A percentile compares a stretch with the other conserved stretches of the same genome.
These are phyloP conservation scores for Perizoma flavofasciatum DNA, from an alignment of 2,888 invertebrate genomes.

Conservation along the genomic window DNA sequence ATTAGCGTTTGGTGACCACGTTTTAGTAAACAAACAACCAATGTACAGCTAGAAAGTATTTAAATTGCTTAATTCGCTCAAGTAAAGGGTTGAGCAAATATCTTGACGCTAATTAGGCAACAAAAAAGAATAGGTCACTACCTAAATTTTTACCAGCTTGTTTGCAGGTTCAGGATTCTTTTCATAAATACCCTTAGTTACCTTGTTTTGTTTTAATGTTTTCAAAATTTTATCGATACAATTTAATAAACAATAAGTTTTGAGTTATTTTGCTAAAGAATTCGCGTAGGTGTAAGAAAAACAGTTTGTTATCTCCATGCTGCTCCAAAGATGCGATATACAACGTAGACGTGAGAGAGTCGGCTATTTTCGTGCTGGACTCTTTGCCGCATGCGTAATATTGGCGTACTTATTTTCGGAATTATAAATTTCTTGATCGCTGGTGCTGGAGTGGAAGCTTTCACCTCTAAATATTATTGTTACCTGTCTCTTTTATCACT, in stretches of 20 bases:
- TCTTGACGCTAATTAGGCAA: no score
- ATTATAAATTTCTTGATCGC: slow-evolving; percentile 49
- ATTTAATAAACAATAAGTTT: slow-evolving; percentile 48
- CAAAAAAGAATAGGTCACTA: no score
- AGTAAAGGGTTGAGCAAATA: no score
- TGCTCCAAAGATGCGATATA: slow-evolving; percentile 63
- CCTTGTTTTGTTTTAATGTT: no score
- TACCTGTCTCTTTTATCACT: slow-evolving; percentile 19
- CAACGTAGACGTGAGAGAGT: slow-evolving; percentile 66
- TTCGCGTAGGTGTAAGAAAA: slow-evolving; percentile 67
- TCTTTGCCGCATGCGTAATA: slow-evolving; percentile 64
- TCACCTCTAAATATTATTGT: slow-evolving; percentile 30
- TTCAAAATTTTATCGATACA: slow-evolving; percentile 37
- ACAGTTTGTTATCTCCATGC: slow-evolving; percentile 59
- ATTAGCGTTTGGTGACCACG: slow-evolving; percentile 36
- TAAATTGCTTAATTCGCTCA: no score
- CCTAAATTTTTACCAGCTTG: slow-evolving; percentile 10
- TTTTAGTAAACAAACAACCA: slow-evolving; percentile 14
- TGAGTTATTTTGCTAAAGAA: slow-evolving; percentile 47
- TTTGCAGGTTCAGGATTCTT: not conserved
- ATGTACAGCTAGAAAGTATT: slow-evolving; percentile 6
- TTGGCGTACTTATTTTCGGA: slow-evolving; percentile 66
- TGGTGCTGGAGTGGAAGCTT: slow-evolving; percentile 39
- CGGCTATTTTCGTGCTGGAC: slow-evolving; percentile 67
- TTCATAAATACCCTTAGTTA: no score